A percentile compares a stretch with the other conserved stretches of the same genome.
Evolutionary conservation across 1,140 invertebrate genomes (phyloP).

Genomic region (Brachionus plicatilis): DNA sequence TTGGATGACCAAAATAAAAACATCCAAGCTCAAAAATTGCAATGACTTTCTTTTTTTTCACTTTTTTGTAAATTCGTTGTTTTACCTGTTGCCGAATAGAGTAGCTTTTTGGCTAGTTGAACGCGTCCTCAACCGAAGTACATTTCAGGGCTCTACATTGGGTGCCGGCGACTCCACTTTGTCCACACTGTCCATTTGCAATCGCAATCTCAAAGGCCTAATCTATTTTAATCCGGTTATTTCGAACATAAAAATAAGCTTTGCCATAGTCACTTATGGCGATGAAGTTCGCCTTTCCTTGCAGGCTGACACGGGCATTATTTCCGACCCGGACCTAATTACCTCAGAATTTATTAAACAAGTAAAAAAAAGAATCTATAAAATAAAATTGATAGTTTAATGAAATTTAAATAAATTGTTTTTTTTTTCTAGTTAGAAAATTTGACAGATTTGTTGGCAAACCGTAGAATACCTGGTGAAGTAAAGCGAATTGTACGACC

Average conservation of each 20-base stretch:
- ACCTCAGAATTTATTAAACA: constrained; percentile 31
- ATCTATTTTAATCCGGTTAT: constrained; percentile 37
- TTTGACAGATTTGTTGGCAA: constrained; percentile 17
- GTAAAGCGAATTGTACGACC: background rate
- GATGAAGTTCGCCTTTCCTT: constrained; percentile 12
- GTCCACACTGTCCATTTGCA: constrained; percentile 25
- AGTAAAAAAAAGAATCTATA: background rate
- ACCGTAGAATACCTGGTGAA: constrained; percentile 38
- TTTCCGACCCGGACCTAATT: constrained; percentile 5
- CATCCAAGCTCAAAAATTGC: constrained; percentile 11
- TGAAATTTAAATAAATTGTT: background rate
- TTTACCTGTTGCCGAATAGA: background rate
- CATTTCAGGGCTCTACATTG: constrained; percentile 3
- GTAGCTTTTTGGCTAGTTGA: background rate
- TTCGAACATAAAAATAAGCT: background rate
- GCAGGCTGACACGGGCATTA: background rate
- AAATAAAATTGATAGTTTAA: no score
- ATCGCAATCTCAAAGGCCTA: constrained; percentile 4
- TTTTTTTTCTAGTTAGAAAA: constrained; percentile 22
- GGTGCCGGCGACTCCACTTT: constrained; percentile 6
- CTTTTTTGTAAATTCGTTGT: background rate
- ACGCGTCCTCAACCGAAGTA: background rate
- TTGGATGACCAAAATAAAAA: constrained; percentile 29
- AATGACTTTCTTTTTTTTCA: constrained; percentile 14
- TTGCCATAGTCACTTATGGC: constrained; percentile 19